These are phyloP conservation scores for Mormoops blainvillei DNA, from an alignment of 2,113 vertebrate genomes.

Conservation along the genomic window DNA sequence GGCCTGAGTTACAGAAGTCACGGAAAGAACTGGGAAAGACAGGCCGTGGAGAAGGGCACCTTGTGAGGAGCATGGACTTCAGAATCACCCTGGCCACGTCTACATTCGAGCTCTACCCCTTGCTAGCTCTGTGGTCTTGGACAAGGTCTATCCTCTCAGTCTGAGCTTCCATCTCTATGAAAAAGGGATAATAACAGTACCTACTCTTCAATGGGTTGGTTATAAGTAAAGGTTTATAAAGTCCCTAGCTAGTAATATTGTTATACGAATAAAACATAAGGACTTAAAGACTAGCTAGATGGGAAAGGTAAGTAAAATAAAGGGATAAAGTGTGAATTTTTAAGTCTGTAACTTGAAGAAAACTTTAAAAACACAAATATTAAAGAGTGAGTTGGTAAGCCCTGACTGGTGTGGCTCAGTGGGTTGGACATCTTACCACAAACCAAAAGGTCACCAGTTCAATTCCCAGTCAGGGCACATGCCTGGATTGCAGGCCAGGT, in stretches of 20 bases:
- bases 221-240: background rate
- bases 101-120: background rate
- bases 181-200: background rate
- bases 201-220: background rate
- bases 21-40: background rate
- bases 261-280: background rate
- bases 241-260: background rate
- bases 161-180: background rate
- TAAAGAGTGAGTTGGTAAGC: background rate
- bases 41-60: background rate
- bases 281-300: background rate
- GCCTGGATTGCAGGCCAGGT: too few species aligned
- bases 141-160: background rate
- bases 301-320: background rate
- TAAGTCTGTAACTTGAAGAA: background rate
- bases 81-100: background rate
- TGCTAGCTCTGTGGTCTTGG: background rate
- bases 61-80: background rate
- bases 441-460: too few species aligned
- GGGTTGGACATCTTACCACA: too few species aligned
- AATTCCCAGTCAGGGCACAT: too few species aligned
- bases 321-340: background rate
- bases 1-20: background rate
- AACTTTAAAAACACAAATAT: conserved; percentile 16
- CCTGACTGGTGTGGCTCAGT: too few species aligned